Evolutionary conservation across 2,113 vertebrate genomes (phyloP).

Genomic region (Cinclus mexicanus): DNA sequence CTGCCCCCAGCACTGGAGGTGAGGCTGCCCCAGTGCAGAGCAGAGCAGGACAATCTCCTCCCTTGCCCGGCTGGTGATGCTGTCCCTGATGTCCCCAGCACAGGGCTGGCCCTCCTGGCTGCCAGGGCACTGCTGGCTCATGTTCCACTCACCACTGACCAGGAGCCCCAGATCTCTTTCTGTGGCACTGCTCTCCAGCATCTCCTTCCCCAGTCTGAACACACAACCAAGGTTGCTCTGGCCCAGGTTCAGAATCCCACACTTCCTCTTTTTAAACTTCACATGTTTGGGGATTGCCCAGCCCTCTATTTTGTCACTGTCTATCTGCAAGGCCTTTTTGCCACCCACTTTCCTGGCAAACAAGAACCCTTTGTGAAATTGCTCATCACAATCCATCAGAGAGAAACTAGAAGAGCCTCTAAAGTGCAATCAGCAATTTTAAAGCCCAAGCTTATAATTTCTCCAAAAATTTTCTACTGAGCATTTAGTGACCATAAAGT

Average conservation of each 20-base stretch:
- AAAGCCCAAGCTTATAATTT: background rate
- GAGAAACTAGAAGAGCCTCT: background rate
- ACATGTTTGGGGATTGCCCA: no score
- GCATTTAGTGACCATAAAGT: background rate
- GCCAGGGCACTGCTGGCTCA: background rate
- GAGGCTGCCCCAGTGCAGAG: no score
- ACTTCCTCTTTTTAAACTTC: background rate
- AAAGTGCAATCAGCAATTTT: background rate
- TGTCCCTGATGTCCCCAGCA: background rate
- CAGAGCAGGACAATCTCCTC: no score
- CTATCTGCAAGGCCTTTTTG: background rate
- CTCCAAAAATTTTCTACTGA: background rate
- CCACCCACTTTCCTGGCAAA: background rate
- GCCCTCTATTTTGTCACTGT: background rate
- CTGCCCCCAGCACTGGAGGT: background rate
- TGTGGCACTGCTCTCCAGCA: background rate
- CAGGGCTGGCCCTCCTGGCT: background rate
- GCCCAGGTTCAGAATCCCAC: accelerated
- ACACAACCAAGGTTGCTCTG: background rate
- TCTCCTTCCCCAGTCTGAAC: background rate
- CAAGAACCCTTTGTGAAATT: background rate
- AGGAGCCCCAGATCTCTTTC: no score
- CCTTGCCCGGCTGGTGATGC: accelerated
- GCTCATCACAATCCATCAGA: background rate
- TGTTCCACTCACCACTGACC: accelerated